Evolutionary conservation across 2,888 invertebrate species (phyloP), one percentile per base, ranked within the genome.

Genomic region (Trypoxylon attenuatum): DNA sequence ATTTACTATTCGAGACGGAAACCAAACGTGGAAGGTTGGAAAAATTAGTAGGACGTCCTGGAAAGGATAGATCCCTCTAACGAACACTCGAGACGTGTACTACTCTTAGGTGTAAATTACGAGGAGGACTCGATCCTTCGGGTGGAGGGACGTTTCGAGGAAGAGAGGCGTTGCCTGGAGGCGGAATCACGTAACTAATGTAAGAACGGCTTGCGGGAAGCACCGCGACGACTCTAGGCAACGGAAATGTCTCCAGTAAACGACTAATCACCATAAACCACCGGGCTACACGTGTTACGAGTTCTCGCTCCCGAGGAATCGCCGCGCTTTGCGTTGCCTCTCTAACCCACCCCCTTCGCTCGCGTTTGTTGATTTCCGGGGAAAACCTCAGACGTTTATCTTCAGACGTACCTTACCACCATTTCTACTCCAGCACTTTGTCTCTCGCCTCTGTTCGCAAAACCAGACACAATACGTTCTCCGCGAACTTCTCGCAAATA

Each of bases 181-280:
- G 64, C 67, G 69, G 72, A 69, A 76, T 74, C 71, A 61, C 46
- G 56, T 73, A 72, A 78, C 75, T 76, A 73, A 79, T 71, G 77
- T 75, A 80, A 77, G 77, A 73, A 60, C 66, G 73, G 63, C 63
- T 71, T 51, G 68, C 63, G 71, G 73, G 76, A 73, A 78, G 69
- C 54, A 60, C 57, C 47, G 64, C 59, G 71, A 68, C 74, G 69
- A 71, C 60, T 62, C 67, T 50, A 62, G 57, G 71, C 70, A 79
- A 76, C 78, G 82, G 83, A 82, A 83, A 83, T 79, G 81, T 83
- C 76, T 78, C 78, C 80, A 75, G 81, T 80, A 81, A 81, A 81
- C 81, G 81, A 82, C 83, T 83, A 83, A 83, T 83, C 82, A 83
- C 82, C 81, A 82, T 83, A 83, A 83, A 83, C 82, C 83, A 81